Base-by-base conservation (phyloP, 2,888 invertebrate genomes). In the Megastigmus dorsalis region DNA sequence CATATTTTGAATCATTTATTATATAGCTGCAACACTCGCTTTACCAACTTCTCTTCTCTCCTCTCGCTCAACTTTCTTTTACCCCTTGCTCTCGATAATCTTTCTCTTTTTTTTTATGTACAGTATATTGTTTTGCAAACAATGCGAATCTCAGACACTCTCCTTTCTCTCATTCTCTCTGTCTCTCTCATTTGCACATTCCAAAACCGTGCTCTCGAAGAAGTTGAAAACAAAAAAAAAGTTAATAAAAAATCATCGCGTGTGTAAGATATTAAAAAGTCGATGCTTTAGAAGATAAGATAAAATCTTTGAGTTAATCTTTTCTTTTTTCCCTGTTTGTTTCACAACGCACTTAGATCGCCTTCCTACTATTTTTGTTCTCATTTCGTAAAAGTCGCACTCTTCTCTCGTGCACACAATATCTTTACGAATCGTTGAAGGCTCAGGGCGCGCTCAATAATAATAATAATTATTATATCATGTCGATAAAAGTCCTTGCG, bases 121-220 rank as follows among this genome's bases (percentile, higher is more conserved):
- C 73, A 76, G 36, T 54, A 43, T 48, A 55, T 62, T 62, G 26
- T 66, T 76, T 66, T 57, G 26, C 13, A 50, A 76, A 76, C 36
- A 70, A 69, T 48, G 41, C 36, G 20, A 66, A 54, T 66, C 10
- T 18, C 52, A 45, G 36, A 28, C 55, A 69, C 33, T 59, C 72
- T 20, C 28, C 43, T 30, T 10, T 36, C 50, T 62, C 26, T 62
- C 54, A 65, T 43, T 72, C 54, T 57, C 54, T 57, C 18, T 26
- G 1, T 68, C 20, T 30, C 48, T 41, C 33, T 55, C 67, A 60
- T 52, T 59, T 52, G 3, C 38, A 66, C 55, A 60, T 26, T 38
- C 23, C 28, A 54, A 70, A 62, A 50, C n/a, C 45, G 45, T 55
- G 62, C 41, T 38, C 52, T 66, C 54, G 48, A 62, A 13, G 33